Evolutionary conservation across 2,797 vertebrate genomes (phyloP).

Genomic region (Hypotaenidia okinawae): DNA sequence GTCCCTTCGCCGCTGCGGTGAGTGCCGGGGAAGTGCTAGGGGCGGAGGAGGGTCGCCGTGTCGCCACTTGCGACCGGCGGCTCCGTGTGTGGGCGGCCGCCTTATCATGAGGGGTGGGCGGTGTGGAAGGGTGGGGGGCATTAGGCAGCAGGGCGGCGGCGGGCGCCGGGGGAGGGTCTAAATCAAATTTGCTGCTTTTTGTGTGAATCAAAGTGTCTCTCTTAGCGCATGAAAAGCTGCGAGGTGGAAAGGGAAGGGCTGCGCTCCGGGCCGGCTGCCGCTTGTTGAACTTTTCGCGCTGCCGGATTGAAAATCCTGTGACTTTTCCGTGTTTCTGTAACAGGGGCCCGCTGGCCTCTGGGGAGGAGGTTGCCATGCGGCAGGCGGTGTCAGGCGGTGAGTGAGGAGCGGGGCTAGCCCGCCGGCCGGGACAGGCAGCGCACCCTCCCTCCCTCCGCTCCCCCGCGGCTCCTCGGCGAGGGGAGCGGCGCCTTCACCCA

Average conservation of each 20-base stretch:
- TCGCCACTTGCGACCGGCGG: accelerated
- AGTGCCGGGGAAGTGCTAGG: not conserved
- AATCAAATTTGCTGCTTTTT: no score
- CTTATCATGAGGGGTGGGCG: not conserved
- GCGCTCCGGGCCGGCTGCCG: not conserved
- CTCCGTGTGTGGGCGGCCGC: not conserved
- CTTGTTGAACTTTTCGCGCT: not conserved
- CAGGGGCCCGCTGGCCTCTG: not conserved
- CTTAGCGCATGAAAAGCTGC: no score
- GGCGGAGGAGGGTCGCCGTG: not conserved
- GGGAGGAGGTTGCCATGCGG: not conserved
- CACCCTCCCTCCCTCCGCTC: no score
- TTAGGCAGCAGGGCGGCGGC: not conserved
- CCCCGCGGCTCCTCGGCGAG: not conserved
- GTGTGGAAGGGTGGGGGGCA: not conserved
- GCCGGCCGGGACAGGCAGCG: not conserved
- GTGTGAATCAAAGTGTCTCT: not conserved
- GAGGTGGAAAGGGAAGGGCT: not conserved
- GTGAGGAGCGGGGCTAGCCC: not conserved
- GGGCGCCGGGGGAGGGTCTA: accelerated
- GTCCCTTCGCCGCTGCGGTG: not conserved
- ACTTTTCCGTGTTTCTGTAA: not conserved
- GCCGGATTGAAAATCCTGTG: not conserved
- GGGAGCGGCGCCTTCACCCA: accelerated
- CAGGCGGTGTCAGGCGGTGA: not conserved